Evolutionary conservation across 2,797 vertebrate genomes (phyloP), one percentile per base, ranked within the genome.

Genomic region (Periophthalmus magnuspinnatus): DNA sequence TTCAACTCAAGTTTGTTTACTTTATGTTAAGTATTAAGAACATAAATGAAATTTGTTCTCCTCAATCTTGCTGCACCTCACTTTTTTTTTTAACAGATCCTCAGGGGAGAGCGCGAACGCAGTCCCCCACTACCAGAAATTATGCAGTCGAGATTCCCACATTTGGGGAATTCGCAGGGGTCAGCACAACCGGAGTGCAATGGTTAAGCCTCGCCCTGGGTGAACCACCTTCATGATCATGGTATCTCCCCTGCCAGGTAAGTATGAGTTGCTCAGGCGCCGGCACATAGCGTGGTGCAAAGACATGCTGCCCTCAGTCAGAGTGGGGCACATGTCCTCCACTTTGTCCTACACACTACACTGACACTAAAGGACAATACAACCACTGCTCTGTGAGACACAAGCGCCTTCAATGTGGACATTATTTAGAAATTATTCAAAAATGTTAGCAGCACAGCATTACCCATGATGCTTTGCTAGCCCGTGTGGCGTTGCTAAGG

Each of bases 101-200:
- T 41, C 57, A 69, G 66, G 76, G 76, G 69, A 85, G 63, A 79
- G 75, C 70, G 65, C 70, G 62, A 41, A 81, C 71, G 69, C 84
- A 83, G 67, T 83, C 82, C 80, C 74, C 75, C 72, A 63, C 67
- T 74, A 38, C 0, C 58, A 79, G 0, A 79, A 79, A 79, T 81
- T 78, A 70, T 81, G 70, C 78, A 84, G 75, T 72, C 57, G 36
- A 83, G 77, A 84, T 80, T 83, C 65, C 81, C 0, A 50, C 81
- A 83, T 84, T 81, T 83, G 79, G 6, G 56, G 34, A 79, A 85
- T 84, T 85, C 78, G 66, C 77, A 83, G 11, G 50, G 77, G 76
- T 88, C 84, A 84, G 79, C 69, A 81, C 73, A 81, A 3, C 78
- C 70, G 10, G 2, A 41, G 73, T 75, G 69, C 76, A 78, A 75